These are phyloP conservation scores for Chelonia mydas DNA, from an alignment of 2,797 vertebrate genomes.

Conservation along the genomic window DNA sequence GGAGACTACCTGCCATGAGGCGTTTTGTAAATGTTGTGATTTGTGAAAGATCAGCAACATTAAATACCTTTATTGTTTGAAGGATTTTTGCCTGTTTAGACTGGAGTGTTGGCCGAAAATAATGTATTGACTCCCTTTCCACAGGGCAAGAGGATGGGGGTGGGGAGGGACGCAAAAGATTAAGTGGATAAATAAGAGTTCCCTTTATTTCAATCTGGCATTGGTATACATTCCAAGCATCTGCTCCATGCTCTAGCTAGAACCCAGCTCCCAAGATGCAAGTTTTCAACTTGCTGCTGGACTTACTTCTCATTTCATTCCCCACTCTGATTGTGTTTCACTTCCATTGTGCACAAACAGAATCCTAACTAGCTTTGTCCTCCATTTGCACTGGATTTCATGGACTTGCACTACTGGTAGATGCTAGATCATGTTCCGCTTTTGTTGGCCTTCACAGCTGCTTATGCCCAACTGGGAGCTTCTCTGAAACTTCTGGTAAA, in stretches of 20 bases:
- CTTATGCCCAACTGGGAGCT: neutral
- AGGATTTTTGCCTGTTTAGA: constrained; percentile 49
- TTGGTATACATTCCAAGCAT: constrained; percentile 49
- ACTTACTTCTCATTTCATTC: neutral
- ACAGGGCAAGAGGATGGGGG: neutral
- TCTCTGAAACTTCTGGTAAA: constrained; percentile 1
- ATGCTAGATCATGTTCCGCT: neutral
- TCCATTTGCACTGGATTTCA: neutral
- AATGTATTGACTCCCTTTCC: constrained; percentile 65
- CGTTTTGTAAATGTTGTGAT: constrained; percentile 44
- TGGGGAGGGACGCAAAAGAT: constrained; percentile 20
- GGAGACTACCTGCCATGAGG: constrained; percentile 15
- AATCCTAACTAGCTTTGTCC: neutral
- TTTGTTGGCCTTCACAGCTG: neutral
- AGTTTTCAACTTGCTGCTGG: neutral
- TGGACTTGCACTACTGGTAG: too few species aligned
- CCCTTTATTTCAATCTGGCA: constrained; percentile 61
- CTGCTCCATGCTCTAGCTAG: constrained; percentile 10
- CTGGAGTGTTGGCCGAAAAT: constrained; percentile 53
- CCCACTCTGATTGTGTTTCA: neutral
- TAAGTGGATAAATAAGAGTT: constrained; percentile 63
- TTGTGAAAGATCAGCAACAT: constrained; percentile 14
- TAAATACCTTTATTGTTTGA: constrained; percentile 60
- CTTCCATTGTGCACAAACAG: neutral
- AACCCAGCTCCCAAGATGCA: constrained; percentile 3